phyloP scores from a whole-genome alignment of 2,888 invertebrate genomes.

The Noctuana brunneofusca region DNA sequence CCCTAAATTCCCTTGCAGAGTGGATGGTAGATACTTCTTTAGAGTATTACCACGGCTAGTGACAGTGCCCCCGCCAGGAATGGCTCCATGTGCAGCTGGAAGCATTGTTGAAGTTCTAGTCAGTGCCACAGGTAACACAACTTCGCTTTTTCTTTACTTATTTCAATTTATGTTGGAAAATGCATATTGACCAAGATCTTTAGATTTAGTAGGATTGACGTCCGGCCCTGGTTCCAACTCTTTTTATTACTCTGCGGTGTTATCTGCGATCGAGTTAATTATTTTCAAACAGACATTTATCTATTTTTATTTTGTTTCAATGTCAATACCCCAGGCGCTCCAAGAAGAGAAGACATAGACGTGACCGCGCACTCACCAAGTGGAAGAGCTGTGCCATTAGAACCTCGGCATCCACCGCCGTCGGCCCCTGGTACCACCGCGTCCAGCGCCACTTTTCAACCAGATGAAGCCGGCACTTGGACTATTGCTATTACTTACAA shows the following conservation, averaged over 20 bases:
- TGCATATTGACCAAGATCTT: too few relatives aligned
- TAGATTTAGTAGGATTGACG: too few relatives aligned
- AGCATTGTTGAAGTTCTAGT: constrained; percentile 97
- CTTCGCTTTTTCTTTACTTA: not conserved
- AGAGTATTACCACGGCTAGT: constrained; percentile 93
- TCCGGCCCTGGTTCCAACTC: too few relatives aligned
- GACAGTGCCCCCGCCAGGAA: constrained; percentile 94
- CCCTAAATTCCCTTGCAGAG: constrained; percentile 50
- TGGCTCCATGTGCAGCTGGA: constrained; percentile 97
- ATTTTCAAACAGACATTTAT: too few relatives aligned
- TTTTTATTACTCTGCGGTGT: too few relatives aligned
- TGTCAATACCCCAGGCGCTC: constrained; percentile 83
- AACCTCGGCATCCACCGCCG: constrained; percentile 86
- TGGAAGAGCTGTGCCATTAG: constrained; percentile 86
- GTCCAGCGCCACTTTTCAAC: constrained; percentile 97
- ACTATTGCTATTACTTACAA: constrained; percentile 97
- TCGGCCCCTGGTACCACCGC: constrained; percentile 92
- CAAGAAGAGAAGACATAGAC: constrained; percentile 91
- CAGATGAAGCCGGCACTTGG: constrained; percentile 98
- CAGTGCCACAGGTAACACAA: constrained; percentile 86
- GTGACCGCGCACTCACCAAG: constrained; percentile 97
- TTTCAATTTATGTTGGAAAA: not conserved
- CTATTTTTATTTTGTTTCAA: not conserved
- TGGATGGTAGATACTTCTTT: constrained; percentile 88
- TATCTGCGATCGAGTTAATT: too few relatives aligned